Evolutionary conservation across 2,888 invertebrate species (phyloP), one percentile per base, ranked within the genome.

Genomic region (Andrena trimmerana): DNA sequence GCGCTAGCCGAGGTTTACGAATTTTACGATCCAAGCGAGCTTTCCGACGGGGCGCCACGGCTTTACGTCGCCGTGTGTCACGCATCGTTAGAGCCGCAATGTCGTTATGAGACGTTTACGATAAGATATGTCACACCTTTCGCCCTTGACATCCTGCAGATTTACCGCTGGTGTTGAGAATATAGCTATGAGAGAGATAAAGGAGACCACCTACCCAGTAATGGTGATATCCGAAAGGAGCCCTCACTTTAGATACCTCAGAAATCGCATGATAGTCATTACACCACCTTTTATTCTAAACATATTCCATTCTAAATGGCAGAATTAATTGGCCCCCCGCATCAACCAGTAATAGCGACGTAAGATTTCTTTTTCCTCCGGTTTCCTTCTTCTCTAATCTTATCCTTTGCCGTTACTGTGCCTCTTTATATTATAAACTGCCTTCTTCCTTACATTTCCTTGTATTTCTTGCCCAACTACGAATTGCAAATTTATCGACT

Each of bases 71-170:
- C 90, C 92, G 90, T 92, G 90, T 91, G 92, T 92, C 92, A 92
- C 90, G 91, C 90, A 89, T 92, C 92, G 92, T 92, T 92, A 92
- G 91, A 90, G 91, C 90, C 89, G 87, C 89, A 87, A 88, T 90
- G 89, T 88, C 89, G 89, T 92, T 92, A 92, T 92, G 92, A 92
- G 92, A 92, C 92, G 90, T 92, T 93, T 93, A 93, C 92, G 92
- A 93, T 92, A 93, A 93, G 92, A 92, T 92, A 92, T 90, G 91
- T 91, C 90, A 90, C 92, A 92, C 92, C 92, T 92, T 90, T 91
- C 89, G 87, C 88, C 88, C 88, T 86, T 87, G 89, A 90, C 90
- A 90, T 86, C 81, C 87, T 84, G 81, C 89, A 90, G 91, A 92
- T 92, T 92, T 92, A 92, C 89, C 83, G 86, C 84, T 65, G 72